Conservation (phyloP, 2,113 vertebrate species). For the Ibidorhyncha struthersii region DNA sequence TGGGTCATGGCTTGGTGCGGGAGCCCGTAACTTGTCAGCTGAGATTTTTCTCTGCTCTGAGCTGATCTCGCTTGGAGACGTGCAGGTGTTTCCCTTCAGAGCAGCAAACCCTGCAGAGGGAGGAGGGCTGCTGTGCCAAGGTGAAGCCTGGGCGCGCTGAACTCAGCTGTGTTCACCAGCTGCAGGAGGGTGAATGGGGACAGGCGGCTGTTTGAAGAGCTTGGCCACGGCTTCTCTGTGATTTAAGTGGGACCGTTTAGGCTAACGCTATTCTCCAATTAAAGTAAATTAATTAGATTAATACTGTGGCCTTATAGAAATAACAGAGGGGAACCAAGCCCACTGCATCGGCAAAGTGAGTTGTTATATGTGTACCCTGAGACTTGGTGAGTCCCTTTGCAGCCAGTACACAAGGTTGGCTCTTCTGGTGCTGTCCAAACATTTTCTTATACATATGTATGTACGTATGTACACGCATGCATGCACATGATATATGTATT, state of each 20-base stretch:
- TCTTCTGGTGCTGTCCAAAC: not conserved
- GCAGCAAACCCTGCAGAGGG: not conserved
- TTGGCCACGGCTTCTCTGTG: not conserved
- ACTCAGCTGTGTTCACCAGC: not conserved
- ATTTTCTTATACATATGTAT: not conserved
- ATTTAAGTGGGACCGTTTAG: not conserved
- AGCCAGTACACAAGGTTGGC: fast-evolving
- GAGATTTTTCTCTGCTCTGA: not conserved
- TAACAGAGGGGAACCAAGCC: not conserved
- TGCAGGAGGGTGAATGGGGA: not conserved
- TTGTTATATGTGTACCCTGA: not conserved
- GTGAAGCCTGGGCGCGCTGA: not conserved
- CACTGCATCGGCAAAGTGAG: not conserved
- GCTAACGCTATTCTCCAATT: not conserved
- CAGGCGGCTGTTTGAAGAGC: not conserved
- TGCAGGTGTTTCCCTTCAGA: conserved; percentile 64
- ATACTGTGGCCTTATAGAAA: not conserved
- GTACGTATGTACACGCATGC: fast-evolving
- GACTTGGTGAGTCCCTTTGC: not conserved
- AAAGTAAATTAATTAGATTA: conserved; percentile 32
- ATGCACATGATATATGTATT: not conserved
- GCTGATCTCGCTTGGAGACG: not conserved
- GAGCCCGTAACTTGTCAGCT: not conserved
- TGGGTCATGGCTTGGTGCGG: not conserved
- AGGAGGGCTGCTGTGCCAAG: not conserved